phyloP scores from a whole-genome alignment of 2,888 invertebrate genomes.

The Campoletis raptor region DNA sequence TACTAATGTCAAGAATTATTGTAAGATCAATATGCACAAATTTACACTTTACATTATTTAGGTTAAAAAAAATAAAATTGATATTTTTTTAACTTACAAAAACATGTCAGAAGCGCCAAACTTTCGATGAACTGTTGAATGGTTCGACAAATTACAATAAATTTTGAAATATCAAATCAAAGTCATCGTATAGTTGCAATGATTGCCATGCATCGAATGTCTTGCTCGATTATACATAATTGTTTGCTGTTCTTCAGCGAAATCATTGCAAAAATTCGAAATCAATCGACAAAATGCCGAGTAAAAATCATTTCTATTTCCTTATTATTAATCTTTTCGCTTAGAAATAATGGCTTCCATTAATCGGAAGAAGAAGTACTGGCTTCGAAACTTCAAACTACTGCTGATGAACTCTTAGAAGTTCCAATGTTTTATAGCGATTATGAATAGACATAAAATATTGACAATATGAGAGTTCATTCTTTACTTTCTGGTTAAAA shows the following conservation, averaged over 20 bases:
- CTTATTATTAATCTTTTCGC: neutral
- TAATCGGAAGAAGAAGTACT: neutral
- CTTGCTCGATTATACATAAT: neutral
- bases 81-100: neutral
- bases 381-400: neutral
- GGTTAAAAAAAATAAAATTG: neutral
- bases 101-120: neutral
- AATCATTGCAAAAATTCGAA: neutral
- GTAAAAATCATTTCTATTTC: neutral
- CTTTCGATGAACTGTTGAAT: neutral
- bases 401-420: neutral
- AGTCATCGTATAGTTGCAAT: no score
- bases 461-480: no score
- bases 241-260: neutral
- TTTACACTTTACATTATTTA: neutral
- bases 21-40: neutral
- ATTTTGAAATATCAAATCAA: neutral
- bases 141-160: neutral
- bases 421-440: neutral
- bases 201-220: no score
- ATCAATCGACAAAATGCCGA: neutral
- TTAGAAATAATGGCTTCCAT: neutral
- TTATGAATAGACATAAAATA: no score
- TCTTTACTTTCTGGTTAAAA: neutral
- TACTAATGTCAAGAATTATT: neutral